Conservation (phyloP, 2,888 invertebrate genomes). For the Cheilosia urbana region DNA sequence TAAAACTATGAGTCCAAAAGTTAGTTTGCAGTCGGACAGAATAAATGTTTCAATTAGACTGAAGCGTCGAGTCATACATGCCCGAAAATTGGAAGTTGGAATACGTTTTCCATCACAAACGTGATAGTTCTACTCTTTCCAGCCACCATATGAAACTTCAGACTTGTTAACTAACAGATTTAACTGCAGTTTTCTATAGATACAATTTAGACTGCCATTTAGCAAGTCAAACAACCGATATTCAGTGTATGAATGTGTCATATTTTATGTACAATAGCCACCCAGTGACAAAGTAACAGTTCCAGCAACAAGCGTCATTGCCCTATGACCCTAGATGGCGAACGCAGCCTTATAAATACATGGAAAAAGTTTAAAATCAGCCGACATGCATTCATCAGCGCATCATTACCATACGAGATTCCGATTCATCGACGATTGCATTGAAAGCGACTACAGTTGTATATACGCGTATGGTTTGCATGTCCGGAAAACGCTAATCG, state of each 20-base stretch:
- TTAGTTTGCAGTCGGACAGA: too few relatives aligned
- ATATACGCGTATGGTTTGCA: conserved; percentile 50
- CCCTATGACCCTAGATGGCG: conserved; percentile 31
- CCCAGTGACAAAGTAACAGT: background rate
- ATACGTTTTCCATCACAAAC: too few relatives aligned
- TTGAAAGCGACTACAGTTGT: background rate
- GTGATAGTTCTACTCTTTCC: too few relatives aligned
- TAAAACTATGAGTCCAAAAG: too few relatives aligned
- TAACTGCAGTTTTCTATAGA: too few relatives aligned
- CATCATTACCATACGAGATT: conserved; percentile 58
- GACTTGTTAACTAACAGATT: too few relatives aligned
- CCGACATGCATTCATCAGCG: conserved; percentile 55
- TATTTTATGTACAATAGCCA: background rate
- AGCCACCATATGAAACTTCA: too few relatives aligned
- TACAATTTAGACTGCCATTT: too few relatives aligned
- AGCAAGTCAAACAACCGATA: too few relatives aligned
- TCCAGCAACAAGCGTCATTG: conserved; percentile 12
- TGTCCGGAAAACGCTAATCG: conserved; percentile 74
- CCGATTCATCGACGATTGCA: conserved; percentile 54
- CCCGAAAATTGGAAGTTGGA: too few relatives aligned
- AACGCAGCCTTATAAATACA: conserved; percentile 29
- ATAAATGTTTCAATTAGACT: too few relatives aligned
- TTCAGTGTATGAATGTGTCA: background rate
- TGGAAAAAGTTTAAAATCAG: conserved; percentile 17
- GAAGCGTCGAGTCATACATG: too few relatives aligned